These are phyloP conservation scores for Cirrhinus molitorella DNA, from an alignment of 2,797 vertebrate species.

Conservation along the genomic window DNA sequence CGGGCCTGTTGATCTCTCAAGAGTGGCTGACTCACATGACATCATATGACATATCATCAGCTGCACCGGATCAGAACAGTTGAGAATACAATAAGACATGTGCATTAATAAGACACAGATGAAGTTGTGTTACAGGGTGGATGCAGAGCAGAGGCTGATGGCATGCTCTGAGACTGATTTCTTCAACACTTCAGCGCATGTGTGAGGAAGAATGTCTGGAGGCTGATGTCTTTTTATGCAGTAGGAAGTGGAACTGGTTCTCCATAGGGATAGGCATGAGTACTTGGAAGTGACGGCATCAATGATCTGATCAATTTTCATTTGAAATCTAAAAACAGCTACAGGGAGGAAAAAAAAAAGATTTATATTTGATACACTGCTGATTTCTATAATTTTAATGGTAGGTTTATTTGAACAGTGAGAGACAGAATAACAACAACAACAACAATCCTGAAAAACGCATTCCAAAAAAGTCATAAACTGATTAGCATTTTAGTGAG, in stretches of 20 bases:
- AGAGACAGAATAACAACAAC: too few relatives aligned
- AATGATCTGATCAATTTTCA: background rate
- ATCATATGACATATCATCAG: slow-evolving; percentile 50
- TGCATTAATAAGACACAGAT: slow-evolving; percentile 47
- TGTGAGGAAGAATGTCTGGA: slow-evolving; percentile 23
- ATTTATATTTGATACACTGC: too few relatives aligned
- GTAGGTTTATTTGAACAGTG: too few relatives aligned
- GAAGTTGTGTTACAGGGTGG: slow-evolving; percentile 32
- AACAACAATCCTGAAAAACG: too few relatives aligned
- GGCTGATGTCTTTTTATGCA: slow-evolving; percentile 13
- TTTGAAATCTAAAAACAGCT: background rate
- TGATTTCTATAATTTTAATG: too few relatives aligned
- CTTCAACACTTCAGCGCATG: slow-evolving; percentile 29
- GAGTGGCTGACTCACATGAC: slow-evolving; percentile 38
- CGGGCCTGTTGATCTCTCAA: slow-evolving; percentile 39
- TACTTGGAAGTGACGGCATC: background rate
- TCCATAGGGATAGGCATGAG: background rate
- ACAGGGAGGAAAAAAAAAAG: too few relatives aligned
- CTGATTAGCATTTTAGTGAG: too few relatives aligned
- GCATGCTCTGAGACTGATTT: background rate
- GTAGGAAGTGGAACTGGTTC: slow-evolving; percentile 9
- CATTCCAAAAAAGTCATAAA: too few relatives aligned
- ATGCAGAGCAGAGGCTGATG: slow-evolving; percentile 33
- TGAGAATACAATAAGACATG: slow-evolving; percentile 38
- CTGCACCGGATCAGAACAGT: slow-evolving; percentile 6